phyloP scores from a whole-genome alignment of 1,140 invertebrate genomes.

The Penaeus indicus region DNA sequence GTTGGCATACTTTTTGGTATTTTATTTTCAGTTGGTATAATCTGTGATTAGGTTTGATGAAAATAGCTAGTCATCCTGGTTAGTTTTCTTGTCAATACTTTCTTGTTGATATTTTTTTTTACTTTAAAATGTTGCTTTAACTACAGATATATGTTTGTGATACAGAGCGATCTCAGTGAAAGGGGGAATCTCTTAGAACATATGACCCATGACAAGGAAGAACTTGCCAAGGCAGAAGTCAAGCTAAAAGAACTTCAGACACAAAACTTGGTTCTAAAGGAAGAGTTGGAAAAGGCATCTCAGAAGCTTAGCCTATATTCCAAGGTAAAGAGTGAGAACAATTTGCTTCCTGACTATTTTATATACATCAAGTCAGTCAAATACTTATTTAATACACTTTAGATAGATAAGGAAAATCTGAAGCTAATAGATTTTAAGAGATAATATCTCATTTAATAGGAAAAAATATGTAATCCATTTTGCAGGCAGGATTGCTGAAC shows the following conservation, averaged over 20 bases:
- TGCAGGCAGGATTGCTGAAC: constrained; percentile 10
- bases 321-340: constrained; percentile 32
- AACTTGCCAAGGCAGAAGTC: constrained; percentile 35
- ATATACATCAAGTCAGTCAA: no score
- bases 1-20: neutral
- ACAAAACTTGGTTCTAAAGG: constrained; percentile 33
- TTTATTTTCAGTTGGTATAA: neutral
- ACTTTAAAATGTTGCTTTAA: neutral
- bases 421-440: neutral
- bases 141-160: neutral
- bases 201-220: constrained; percentile 52
- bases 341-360: neutral
- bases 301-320: constrained; percentile 38
- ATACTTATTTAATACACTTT: no score
- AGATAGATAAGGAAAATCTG: no score
- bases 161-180: constrained; percentile 53
- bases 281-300: constrained; percentile 40
- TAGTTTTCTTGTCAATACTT: neutral
- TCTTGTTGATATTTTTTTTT: neutral
- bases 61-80: neutral
- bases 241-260: constrained; percentile 41
- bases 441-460: neutral
- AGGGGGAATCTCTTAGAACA: constrained; percentile 43
- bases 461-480: neutral
- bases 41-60: neutral